A percentile compares a stretch with the other conserved stretches of the same genome.
These are phyloP conservation scores for Camelus dromedarius DNA, from an alignment of 2,113 vertebrate species.

Conservation along the genomic window DNA sequence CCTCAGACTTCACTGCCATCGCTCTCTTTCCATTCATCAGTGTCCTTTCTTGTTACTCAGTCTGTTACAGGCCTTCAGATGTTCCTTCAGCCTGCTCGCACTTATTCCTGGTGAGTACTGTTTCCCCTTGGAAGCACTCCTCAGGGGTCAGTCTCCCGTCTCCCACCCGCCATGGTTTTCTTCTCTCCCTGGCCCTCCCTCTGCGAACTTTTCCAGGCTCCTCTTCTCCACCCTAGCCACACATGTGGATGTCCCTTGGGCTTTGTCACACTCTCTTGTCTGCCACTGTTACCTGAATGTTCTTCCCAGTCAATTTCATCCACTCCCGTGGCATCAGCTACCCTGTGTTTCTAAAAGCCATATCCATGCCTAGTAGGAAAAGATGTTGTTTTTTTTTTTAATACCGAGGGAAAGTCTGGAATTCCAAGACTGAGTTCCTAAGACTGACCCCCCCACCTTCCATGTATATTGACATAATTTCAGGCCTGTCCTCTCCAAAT, in stretches of 20 bases:
- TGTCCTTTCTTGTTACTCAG: background rate
- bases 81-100: background rate
- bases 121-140: background rate
- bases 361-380: background rate
- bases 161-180: background rate
- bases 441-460: background rate
- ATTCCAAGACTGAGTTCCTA: background rate
- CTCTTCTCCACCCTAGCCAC: background rate
- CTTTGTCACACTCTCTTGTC: background rate
- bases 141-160: background rate
- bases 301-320: background rate
- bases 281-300: background rate
- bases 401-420: background rate
- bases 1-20: accelerated
- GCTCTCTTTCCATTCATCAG: background rate
- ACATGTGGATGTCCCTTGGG: background rate
- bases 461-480: background rate
- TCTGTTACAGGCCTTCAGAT: background rate
- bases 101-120: background rate
- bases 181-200: background rate
- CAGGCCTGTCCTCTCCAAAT: too few relatives aligned
- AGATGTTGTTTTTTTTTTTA: background rate
- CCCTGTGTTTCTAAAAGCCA: background rate
- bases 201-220: background rate
- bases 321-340: background rate